Base-by-base conservation (phyloP, 2,797 vertebrate species). In the Rhinatrema bivittatum region DNA sequence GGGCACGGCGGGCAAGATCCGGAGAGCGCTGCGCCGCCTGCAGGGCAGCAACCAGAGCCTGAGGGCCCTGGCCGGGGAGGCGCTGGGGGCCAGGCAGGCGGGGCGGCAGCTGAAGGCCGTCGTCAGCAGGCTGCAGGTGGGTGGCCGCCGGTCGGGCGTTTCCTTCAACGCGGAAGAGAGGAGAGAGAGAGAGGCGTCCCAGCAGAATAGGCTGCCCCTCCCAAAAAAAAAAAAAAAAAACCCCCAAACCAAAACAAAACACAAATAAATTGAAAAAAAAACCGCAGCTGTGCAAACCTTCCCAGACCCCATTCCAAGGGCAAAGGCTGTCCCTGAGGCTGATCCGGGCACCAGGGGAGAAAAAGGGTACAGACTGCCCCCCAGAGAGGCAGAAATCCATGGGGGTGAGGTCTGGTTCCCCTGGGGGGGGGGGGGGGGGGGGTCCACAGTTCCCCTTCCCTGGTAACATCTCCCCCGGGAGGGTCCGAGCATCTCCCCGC, bases 101-200 rank as follows among this genome's bases (percentile, higher is more conserved):
- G 64, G 80, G 29, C 65, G 42, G 19, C 63, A 86, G 61, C 81
- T 86, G 12, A 80, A 65, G 42, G 57, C 46, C 14, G 68, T 55
- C 27, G 56, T 91, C 16, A 16, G 51, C n/a, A 25, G 68, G 43
- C 72, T 93, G 13, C 74, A 90, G 89, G 89, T 91, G 68, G 77
- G 56, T 42, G 7, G 18, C 5, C 9, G 20, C 14, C 9, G 4
- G 13, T 12, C 4, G 5, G 13, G 3, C 13, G n/a, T 9, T 5
- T 7, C 2, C 3, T 16, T 13, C 16, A 31, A 38, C 37, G n/a
- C 8, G 1, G 1, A 8, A 20, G 1, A 3, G 46, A 33, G n/a
- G n/a, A n/a, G n/a, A 11, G 14, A 18, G 7, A 4, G 15, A 24
- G 25, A 15, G 13, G 16, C 4, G 22, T 8, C 6, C 5, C 9